phyloP scores from a whole-genome alignment of 92 coral and sea anemone genomes.

The Muricea muricata region DNA sequence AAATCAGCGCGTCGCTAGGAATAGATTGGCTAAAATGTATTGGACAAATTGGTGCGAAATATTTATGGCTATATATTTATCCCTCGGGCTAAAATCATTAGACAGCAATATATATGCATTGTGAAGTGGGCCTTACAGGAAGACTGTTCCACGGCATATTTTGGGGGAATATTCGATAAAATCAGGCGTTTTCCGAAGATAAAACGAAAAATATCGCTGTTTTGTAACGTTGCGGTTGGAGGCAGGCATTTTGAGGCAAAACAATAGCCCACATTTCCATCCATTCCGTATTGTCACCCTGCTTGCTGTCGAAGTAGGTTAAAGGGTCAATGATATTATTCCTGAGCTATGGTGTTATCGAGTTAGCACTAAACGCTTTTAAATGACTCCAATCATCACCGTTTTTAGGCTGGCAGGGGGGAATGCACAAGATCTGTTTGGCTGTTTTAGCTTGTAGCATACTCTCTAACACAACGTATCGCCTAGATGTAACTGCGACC shows the following conservation, averaged over 20 bases:
- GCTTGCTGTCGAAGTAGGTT: no score
- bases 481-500: not conserved
- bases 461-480: not conserved
- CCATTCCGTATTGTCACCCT: no score
- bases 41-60: not conserved
- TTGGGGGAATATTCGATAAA: not conserved
- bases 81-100: not conserved
- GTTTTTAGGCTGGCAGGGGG: not conserved
- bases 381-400: not conserved
- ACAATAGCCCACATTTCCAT: no score
- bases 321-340: conserved; percentile 18
- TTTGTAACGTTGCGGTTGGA: conserved; percentile 11
- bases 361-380: conserved; percentile 28
- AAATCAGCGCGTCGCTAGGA: not conserved
- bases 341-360: not conserved
- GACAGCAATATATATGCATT: not conserved
- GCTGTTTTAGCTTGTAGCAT: not conserved
- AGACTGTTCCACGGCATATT: not conserved
- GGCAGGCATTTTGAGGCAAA: no score
- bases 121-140: not conserved
- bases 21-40: not conserved
- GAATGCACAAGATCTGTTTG: not conserved
- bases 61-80: not conserved
- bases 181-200: not conserved
- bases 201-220: not conserved